Percentiles rank a stretch among this genome's conserved stretches.
Evolutionary conservation across 2,797 vertebrate species (phyloP).

Genomic region (Leptoclinus maculatus): DNA sequence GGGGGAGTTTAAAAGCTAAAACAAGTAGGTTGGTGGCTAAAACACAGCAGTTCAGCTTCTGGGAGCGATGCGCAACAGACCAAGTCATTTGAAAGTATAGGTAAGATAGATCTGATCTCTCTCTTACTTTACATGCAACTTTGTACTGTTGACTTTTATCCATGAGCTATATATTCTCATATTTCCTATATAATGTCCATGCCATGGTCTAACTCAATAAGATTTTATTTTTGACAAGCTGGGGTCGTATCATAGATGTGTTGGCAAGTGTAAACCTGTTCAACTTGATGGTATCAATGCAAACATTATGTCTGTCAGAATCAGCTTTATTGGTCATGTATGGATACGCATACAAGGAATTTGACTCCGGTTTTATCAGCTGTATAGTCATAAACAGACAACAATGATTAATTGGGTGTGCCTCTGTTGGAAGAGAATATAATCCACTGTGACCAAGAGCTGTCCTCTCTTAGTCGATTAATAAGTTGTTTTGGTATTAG

Average conservation of each 20-base stretch:
- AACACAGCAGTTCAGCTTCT: background rate
- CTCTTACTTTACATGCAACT: background rate
- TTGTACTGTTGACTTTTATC: background rate
- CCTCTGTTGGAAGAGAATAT: background rate
- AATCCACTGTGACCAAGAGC: no score
- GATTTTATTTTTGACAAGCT: background rate
- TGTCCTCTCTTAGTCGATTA: no score
- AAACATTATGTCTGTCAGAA: background rate
- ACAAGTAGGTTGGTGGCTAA: conserved; percentile 1
- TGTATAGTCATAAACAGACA: background rate
- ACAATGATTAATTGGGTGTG: background rate
- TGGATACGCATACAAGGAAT: no score
- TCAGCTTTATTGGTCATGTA: no score
- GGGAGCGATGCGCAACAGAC: background rate
- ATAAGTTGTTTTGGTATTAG: no score
- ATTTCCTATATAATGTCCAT: background rate
- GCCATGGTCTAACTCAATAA: background rate
- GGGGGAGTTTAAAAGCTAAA: conserved; percentile 29
- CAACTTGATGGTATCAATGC: background rate
- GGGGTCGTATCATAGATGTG: background rate
- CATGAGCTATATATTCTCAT: no score
- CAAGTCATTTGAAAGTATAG: background rate
- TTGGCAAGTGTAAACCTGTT: background rate
- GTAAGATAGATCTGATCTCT: conserved; percentile 30
- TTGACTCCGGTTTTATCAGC: no score